Percentiles rank a stretch among this genome's conserved stretches.
Evolutionary conservation across 2,113 vertebrate species (phyloP).

Genomic region (Scopus umbretta): DNA sequence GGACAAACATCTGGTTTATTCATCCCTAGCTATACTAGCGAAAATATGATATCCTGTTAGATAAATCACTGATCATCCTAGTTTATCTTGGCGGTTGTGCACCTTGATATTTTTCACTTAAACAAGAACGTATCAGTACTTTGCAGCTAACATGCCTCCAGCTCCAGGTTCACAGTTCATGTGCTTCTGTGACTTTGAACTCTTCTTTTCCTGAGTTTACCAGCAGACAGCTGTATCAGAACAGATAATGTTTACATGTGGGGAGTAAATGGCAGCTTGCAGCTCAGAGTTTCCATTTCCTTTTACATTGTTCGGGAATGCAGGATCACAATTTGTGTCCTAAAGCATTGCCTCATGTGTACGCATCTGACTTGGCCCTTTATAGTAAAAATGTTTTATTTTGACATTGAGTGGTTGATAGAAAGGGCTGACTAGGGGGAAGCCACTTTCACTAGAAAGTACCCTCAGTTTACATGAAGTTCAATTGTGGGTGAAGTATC

Average conservation of each 20-base stretch:
- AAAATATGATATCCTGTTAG: constrained; percentile 21
- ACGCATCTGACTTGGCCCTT: constrained; percentile 4
- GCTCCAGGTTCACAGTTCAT: constrained; percentile 43
- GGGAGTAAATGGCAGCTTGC: constrained; percentile 37
- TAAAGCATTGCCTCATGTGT: neutral
- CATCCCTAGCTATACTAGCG: constrained; percentile 37
- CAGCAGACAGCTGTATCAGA: constrained; percentile 58
- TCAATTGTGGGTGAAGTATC: neutral
- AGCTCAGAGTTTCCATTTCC: constrained; percentile 66
- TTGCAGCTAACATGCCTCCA: constrained; percentile 29
- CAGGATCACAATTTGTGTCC: neutral
- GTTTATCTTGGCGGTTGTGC: constrained; percentile 30
- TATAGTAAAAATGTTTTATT: neutral
- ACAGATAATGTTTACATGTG: constrained; percentile 56
- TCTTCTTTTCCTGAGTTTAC: constrained; percentile 55
- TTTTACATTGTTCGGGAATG: constrained; percentile 50
- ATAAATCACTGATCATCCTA: constrained; percentile 27
- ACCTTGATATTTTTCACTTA: constrained; percentile 32
- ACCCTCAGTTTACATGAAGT: neutral
- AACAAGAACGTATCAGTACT: constrained; percentile 13
- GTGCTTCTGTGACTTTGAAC: constrained; percentile 62
- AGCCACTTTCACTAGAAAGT: constrained; percentile 26
- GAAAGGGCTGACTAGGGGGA: neutral
- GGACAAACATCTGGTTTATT: constrained; percentile 47
- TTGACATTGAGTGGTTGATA: constrained; percentile 24